These are phyloP conservation scores for Oscheius myriophilus DNA, from an alignment of 2,888 invertebrate genomes.

Conservation along the genomic window DNA sequence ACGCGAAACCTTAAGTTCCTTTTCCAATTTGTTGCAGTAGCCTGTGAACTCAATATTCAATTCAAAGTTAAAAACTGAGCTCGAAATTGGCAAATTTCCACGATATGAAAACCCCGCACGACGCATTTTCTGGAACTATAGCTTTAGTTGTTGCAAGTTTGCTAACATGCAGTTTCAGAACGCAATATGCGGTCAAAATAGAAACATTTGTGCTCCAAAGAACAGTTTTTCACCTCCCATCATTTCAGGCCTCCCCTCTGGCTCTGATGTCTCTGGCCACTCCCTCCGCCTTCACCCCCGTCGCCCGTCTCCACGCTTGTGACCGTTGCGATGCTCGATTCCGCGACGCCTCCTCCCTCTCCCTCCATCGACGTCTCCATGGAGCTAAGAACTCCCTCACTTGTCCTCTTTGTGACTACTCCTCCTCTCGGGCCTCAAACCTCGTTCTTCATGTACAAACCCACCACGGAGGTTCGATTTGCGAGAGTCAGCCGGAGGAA, in stretches of 20 bases:
- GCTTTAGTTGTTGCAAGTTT: too few species aligned
- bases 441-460: conserved; percentile 15
- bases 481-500: conserved; percentile 15
- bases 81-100: too few species aligned
- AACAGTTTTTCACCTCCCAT: not conserved
- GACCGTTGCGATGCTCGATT: conserved; percentile 22
- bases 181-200: too few species aligned
- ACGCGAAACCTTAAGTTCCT: too few species aligned
- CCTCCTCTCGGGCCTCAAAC: conserved; percentile 15
- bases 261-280: conserved; percentile 17
- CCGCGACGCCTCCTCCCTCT: conserved; percentile 5
- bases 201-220: not conserved
- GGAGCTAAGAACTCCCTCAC: conserved; percentile 6
- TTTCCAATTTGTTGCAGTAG: too few species aligned
- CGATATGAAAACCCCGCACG: too few species aligned
- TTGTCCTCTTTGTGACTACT: conserved; percentile 25
- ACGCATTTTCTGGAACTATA: too few species aligned
- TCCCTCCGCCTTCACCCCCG: conserved; percentile 29
- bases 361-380: conserved; percentile 4
- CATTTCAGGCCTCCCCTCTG: conserved; percentile 15
- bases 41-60: too few species aligned
- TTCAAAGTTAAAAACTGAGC: too few species aligned
- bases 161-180: too few species aligned
- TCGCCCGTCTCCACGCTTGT: conserved; percentile 10
- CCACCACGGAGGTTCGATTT: conserved; percentile 13